Evolutionary conservation across 2,113 vertebrate species (phyloP).

Genomic region (Scomber colias): DNA sequence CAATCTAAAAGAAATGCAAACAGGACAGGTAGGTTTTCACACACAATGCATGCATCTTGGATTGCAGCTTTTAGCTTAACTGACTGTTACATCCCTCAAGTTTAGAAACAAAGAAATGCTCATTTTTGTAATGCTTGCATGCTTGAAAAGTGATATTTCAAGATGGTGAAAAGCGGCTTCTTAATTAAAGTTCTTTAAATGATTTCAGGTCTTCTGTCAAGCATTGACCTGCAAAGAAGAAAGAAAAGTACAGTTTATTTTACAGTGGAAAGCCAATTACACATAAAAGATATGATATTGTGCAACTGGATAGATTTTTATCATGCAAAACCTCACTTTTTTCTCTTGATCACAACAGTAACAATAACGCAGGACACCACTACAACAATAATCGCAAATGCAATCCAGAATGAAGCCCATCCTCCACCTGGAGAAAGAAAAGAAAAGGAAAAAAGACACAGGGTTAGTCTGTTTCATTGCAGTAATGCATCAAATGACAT

Average conservation of each 20-base stretch:
- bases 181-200: too few relatives aligned
- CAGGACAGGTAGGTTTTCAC: not conserved
- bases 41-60: too few relatives aligned
- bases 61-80: slow-evolving; percentile 13
- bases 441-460: not conserved
- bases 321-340: slow-evolving; percentile 29
- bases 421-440: slow-evolving; percentile 21
- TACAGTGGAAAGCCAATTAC: rapidly evolving
- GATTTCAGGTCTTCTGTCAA: rapidly evolving
- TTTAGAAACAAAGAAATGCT: not conserved
- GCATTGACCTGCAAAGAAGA: slow-evolving; percentile 28
- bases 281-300: not conserved
- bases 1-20: not conserved
- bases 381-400: rapidly evolving
- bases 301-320: not conserved
- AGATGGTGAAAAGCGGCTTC: not conserved
- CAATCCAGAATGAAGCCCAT: rapidly evolving
- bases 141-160: not conserved
- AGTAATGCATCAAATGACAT: not conserved
- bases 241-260: not conserved
- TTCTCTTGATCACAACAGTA: rapidly evolving
- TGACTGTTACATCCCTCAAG: not conserved
- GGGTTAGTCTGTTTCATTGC: not conserved
- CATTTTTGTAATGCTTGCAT: not conserved
- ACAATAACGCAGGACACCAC: rapidly evolving